Evolutionary conservation across 2,888 invertebrate genomes (phyloP).

Genomic region (Apotomis capreana): DNA sequence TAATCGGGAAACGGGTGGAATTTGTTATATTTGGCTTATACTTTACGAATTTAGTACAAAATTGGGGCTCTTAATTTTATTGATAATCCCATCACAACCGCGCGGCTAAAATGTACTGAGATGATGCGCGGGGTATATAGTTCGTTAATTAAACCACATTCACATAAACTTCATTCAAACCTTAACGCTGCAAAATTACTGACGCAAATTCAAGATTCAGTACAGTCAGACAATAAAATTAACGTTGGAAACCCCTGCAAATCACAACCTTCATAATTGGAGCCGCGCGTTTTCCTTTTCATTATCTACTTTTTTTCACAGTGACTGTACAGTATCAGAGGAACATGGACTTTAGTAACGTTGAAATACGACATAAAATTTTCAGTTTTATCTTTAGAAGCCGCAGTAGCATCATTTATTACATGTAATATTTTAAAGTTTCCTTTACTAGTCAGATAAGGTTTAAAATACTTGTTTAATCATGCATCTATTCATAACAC

Average conservation of each 20-base stretch:
- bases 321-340: background rate
- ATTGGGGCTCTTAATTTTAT: no score
- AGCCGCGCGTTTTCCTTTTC: conserved; percentile 29
- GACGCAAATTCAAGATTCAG: conserved; percentile 5
- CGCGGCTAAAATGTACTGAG: no score
- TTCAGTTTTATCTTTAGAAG: background rate
- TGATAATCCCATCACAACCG: no score
- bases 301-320: conserved; percentile 26
- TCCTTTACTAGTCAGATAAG: background rate
- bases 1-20: no score
- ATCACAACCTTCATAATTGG: conserved; percentile 38
- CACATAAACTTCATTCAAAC: no score
- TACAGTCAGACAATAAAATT: conserved; percentile 28
- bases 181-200: background rate
- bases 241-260: conserved; percentile 23
- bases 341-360: background rate
- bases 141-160: no score
- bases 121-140: no score
- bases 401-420: conserved; percentile 24
- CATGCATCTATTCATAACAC: conserved; percentile 28
- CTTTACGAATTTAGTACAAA: no score
- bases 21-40: no score
- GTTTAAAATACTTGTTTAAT: background rate
- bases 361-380: background rate
- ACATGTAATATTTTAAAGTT: background rate